Base-by-base conservation (phyloP, 1,140 invertebrate species). In the Hydropsyche tenuis region DNA sequence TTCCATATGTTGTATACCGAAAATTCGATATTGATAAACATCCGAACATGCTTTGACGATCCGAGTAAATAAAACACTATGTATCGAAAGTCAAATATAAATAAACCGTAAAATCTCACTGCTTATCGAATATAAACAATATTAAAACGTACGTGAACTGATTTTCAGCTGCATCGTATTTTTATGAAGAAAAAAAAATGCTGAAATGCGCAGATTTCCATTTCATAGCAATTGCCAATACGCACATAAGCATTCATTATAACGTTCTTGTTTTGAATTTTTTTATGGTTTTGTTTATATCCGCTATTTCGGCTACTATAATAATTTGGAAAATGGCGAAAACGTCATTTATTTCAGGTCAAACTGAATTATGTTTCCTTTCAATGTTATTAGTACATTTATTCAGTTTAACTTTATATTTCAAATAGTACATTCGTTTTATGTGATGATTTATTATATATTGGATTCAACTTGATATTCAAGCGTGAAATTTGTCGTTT, bases 301-400 rank as follows among this genome's bases (percentile, higher is more conserved):
- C 45, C 9, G 14, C 4, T 48, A 48, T 48, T 14, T 4, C 3
- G 3, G 30, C 30, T 43, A 18, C 9, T 3, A 16, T 63, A 30
- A 23, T 25, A 25, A 27, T 12, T 27, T 63, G 60, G 48, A 16
- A 20, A 25, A 60, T 60, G 5, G 20, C 56, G 23, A 60, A 60
- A 60, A 60, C n/a, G 20, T 23, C 56, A 60, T 22, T 14, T 60
- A 37, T 60, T 60, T 20, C 25, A 60, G 23, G 23, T 23, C 20
- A 14, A 25, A 60, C n/a, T 9, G n/a, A 60, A 14, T 60, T 60
- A 60, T 60, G 56, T 60, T 60, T 60, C 56, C 56, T 60, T 60
- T 60, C 11, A 9, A 37, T 37, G 3, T 37, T 9, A 37, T 37
- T 37, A n/a, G n/a, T n/a, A n/a, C n/a, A n/a, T n/a, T n/a, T n/a